Percentiles rank a stretch among this genome's conserved stretches.
These are phyloP conservation scores for Melieria crassipennis DNA, from an alignment of 2,888 invertebrate species.

Conservation along the genomic window DNA sequence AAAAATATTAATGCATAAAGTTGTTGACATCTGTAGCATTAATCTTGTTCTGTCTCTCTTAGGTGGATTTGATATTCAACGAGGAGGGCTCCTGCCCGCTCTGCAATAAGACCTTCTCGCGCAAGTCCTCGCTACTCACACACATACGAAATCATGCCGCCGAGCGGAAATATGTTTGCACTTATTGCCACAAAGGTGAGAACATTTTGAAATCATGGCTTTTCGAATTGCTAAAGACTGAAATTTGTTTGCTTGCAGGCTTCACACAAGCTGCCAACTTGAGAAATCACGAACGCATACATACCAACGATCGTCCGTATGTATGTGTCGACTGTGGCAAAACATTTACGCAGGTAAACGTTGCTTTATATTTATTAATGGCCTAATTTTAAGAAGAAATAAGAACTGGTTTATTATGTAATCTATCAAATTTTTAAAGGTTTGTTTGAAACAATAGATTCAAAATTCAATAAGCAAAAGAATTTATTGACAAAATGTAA, in stretches of 20 bases:
- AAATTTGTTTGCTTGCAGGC: conserved; percentile 46
- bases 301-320: conserved; percentile 66
- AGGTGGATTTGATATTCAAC: conserved; percentile 66
- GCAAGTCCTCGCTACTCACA: conserved; percentile 65
- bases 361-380: background rate
- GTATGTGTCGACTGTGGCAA: conserved; percentile 66
- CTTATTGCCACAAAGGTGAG: conserved; percentile 65
- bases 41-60: conserved; percentile 11
- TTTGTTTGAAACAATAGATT: too few relatives aligned
- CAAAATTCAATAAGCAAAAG: too few relatives aligned
- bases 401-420: background rate
- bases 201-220: background rate
- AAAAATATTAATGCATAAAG: too few relatives aligned
- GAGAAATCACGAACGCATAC: conserved; percentile 66
- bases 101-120: conserved; percentile 66
- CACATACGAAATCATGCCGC: conserved; percentile 67
- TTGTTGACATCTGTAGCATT: too few relatives aligned
- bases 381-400: background rate
- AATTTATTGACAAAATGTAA: too few relatives aligned
- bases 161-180: conserved; percentile 65
- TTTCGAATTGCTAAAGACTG: background rate
- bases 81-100: conserved; percentile 66
- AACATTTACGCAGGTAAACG: conserved; percentile 63
- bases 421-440: too few relatives aligned
- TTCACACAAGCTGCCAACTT: conserved; percentile 67